Conservation (phyloP, 2,113 vertebrate species). For the Lepus europaeus region DNA sequence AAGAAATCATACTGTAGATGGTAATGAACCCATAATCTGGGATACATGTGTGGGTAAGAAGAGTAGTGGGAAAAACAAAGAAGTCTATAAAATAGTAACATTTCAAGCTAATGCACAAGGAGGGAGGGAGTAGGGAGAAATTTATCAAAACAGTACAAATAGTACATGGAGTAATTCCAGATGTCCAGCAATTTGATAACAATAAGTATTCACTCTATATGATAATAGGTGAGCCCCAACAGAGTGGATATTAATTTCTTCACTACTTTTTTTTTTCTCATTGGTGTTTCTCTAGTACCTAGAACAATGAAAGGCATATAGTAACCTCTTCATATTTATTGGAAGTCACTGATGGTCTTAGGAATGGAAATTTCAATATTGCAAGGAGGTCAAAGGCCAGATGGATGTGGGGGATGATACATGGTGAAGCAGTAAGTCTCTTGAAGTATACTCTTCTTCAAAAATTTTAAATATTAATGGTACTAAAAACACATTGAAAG, state of each 20-base stretch:
- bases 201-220: background rate
- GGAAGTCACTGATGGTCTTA: background rate
- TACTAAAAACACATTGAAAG: background rate
- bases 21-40: background rate
- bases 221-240: background rate
- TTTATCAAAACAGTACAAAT: background rate
- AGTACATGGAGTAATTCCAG: background rate
- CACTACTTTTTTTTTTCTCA: background rate
- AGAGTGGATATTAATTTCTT: background rate
- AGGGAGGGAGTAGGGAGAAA: background rate
- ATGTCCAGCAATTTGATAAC: background rate
- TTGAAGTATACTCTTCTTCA: background rate
- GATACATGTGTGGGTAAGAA: background rate
- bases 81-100: background rate
- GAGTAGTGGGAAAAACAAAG: background rate
- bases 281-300: background rate
- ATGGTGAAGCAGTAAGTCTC: background rate
- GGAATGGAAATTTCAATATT: background rate
- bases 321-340: background rate
- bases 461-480: background rate
- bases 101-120: background rate
- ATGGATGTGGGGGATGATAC: background rate
- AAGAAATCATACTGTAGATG: background rate
- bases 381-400: background rate
- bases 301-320: background rate